phyloP scores from a whole-genome alignment of 2,888 invertebrate genomes.

The Oscheius sp. region DNA sequence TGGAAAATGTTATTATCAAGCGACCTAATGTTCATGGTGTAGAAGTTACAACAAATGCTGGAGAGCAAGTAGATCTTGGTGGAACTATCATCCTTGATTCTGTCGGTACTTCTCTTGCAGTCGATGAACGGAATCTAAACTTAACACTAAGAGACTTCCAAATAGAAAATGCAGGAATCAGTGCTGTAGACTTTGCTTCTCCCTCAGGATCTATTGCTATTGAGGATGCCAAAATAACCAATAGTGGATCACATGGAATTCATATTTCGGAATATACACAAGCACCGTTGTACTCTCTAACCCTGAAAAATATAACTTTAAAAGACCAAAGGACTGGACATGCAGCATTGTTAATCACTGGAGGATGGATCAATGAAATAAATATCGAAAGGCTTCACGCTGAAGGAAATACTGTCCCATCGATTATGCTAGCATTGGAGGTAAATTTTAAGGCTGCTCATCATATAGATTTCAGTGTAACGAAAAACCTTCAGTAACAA shows the following conservation, averaged over 20 bases:
- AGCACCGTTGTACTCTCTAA: slow-evolving; percentile 38
- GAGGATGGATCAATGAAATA: slow-evolving; percentile 43
- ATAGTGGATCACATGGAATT: slow-evolving; percentile 38
- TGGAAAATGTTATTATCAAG: slow-evolving; percentile 37
- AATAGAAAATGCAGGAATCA: slow-evolving; percentile 34
- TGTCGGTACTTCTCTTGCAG: slow-evolving; percentile 42
- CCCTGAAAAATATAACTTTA: slow-evolving; percentile 34
- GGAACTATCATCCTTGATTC: slow-evolving; percentile 40
- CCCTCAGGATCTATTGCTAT: slow-evolving; percentile 42
- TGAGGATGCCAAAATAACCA: slow-evolving; percentile 30
- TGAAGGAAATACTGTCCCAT: slow-evolving; percentile 36
- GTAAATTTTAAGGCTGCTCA: background rate
- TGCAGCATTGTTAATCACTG: slow-evolving; percentile 41
- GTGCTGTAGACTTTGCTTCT: slow-evolving; percentile 47
- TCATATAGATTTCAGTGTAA: slow-evolving; percentile 36
- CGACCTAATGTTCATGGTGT: slow-evolving; percentile 42
- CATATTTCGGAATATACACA: slow-evolving; percentile 47
- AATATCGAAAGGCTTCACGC: slow-evolving; percentile 34
- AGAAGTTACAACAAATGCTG: slow-evolving; percentile 44
- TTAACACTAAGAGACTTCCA: slow-evolving; percentile 33
- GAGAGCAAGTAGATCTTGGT: slow-evolving; percentile 43
- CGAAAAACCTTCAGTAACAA: slow-evolving; percentile 37
- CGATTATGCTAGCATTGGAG: slow-evolving; percentile 35
- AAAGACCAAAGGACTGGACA: slow-evolving; percentile 37
- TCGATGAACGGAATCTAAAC: slow-evolving; percentile 45